Conservation (phyloP, 2,888 invertebrate genomes). For the Himalopsyche tibetana region DNA sequence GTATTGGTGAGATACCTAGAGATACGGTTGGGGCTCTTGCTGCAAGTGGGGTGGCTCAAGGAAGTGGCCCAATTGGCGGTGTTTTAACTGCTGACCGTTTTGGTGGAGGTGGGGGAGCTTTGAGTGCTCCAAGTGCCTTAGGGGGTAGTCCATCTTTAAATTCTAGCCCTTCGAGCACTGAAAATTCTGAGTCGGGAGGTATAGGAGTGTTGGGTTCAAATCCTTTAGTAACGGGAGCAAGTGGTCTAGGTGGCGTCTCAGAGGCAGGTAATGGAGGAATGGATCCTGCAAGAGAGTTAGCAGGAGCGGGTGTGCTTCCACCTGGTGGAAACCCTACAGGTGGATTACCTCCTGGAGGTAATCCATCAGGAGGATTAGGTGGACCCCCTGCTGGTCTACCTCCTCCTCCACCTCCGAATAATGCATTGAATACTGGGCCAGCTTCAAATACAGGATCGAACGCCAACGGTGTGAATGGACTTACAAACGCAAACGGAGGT, state of each 20-base stretch:
- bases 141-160: not conserved
- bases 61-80: not conserved
- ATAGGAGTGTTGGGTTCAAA: not conserved
- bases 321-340: not conserved
- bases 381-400: not conserved
- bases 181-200: not conserved
- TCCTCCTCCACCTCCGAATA: not conserved
- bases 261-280: not conserved
- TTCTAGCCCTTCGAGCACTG: not conserved
- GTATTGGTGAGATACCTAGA: no score
- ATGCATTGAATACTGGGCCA: slow-evolving; percentile 21
- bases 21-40: not conserved
- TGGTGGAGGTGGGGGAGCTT: not conserved
- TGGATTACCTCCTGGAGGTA: not conserved
- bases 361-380: not conserved
- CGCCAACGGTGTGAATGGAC: slow-evolving; percentile 18
- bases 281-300: not conserved
- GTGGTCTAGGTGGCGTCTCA: no score
- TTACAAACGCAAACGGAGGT: slow-evolving; percentile 28
- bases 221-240: not conserved
- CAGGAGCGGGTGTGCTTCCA: not conserved
- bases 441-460: not conserved
- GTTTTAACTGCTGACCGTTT: not conserved
- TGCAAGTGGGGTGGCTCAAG: not conserved
- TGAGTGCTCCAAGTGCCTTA: not conserved